These are phyloP conservation scores for Pachyuromys duprasi DNA, from an alignment of 2,797 vertebrate genomes.

Conservation along the genomic window DNA sequence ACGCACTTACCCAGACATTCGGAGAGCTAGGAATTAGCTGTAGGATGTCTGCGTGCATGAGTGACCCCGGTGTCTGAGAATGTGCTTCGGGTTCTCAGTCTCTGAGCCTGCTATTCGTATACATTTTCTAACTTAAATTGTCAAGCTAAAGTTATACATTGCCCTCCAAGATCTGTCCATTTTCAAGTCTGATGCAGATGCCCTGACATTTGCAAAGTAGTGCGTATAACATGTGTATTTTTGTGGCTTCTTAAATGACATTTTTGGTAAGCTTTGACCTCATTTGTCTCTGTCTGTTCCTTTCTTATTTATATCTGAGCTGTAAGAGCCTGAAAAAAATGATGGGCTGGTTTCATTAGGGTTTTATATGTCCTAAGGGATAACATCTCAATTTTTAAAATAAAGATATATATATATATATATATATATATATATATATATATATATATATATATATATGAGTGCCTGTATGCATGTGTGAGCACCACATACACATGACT, in stretches of 20 bases:
- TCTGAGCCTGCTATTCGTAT: neutral
- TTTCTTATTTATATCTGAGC: slow-evolving; percentile 3
- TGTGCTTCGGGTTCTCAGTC: neutral
- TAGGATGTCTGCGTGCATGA: neutral
- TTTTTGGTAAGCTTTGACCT: neutral
- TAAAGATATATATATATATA: too few species aligned
- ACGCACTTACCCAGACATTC: neutral
- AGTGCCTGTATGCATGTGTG: neutral
- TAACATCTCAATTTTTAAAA: neutral
- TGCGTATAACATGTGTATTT: neutral
- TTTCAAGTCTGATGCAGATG: slow-evolving; percentile 32
- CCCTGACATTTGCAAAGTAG: neutral
- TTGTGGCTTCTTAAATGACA: slow-evolving; percentile 11
- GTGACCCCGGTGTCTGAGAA: neutral
- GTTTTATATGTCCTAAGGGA: neutral
- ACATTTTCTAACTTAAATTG: slow-evolving; percentile 47
- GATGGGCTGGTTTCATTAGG: neutral
- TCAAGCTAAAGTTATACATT: slow-evolving; percentile 35
- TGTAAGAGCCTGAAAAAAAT: neutral
- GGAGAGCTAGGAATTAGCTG: neutral
- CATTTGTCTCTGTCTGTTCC: slow-evolving; percentile 18
- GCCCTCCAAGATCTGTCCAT: neutral
- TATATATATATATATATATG: neutral
- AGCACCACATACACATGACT: neutral
- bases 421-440: neutral